Percentiles rank a stretch among this genome's conserved stretches.
phyloP scores from a whole-genome alignment of 2,888 invertebrate genomes.

The Cordilura impudica region DNA sequence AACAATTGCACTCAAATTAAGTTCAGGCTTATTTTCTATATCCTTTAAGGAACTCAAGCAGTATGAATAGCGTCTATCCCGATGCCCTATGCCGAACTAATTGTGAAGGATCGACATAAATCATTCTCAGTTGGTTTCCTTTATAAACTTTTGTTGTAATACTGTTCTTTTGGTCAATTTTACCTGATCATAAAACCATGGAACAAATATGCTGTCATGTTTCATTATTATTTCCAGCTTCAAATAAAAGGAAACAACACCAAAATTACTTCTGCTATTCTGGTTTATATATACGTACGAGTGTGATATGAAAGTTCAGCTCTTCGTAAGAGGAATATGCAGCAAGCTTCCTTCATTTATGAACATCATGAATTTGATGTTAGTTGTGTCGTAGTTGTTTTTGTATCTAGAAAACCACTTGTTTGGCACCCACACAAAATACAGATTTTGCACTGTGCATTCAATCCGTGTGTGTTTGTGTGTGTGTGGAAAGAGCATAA shows the following conservation, averaged over 20 bases:
- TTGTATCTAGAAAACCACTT: slow-evolving; percentile 5
- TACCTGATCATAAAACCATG: slow-evolving; percentile 38
- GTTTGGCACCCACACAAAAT: slow-evolving; percentile 49
- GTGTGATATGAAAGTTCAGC: slow-evolving; percentile 29
- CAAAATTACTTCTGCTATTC: slow-evolving; percentile 8
- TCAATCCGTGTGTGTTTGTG: no score
- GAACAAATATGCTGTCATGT: slow-evolving; percentile 49
- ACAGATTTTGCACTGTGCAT: slow-evolving; percentile 5
- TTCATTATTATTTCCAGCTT: slow-evolving; percentile 32
- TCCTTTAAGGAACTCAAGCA: no score
- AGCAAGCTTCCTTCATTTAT: slow-evolving; percentile 25
- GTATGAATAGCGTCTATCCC: no score
- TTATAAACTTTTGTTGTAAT: no score
- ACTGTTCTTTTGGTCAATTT: no score
- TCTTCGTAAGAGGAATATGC: slow-evolving; percentile 1
- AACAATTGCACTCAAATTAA: no score
- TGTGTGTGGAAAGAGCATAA: slow-evolving; percentile 7
- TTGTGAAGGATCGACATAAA: no score
- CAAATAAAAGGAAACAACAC: slow-evolving; percentile 18
- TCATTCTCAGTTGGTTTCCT: no score
- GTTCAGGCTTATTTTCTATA: no score
- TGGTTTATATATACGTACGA: no score
- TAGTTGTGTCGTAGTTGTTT: not conserved
- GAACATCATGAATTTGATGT: slow-evolving; percentile 1
- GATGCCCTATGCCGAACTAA: no score